Conservation (phyloP, 2,113 vertebrate genomes). For the Gila orcuttii region DNA sequence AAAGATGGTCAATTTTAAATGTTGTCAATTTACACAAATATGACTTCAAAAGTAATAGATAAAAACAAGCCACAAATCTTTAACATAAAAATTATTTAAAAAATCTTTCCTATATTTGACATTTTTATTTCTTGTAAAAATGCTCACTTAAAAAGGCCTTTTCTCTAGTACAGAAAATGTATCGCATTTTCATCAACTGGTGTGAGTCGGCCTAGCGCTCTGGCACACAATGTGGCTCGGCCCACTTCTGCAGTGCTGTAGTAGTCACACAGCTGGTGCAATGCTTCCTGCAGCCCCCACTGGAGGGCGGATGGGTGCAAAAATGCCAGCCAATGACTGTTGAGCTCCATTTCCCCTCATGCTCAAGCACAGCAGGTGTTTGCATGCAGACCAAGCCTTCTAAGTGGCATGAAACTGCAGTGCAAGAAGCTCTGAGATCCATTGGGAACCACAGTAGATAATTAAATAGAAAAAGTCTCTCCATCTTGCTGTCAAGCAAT, state of each 20-base stretch:
- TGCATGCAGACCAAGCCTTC: constrained; percentile 6
- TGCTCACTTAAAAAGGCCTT: not conserved
- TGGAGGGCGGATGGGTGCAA: constrained; percentile 29
- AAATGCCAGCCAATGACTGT: constrained; percentile 32
- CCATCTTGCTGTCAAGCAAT: not conserved
- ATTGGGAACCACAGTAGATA: not conserved
- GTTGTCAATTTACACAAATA: not conserved
- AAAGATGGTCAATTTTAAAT: not conserved
- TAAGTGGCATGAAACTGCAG: constrained; percentile 28
- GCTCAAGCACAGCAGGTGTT: constrained; percentile 50
- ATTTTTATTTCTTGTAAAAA: not conserved
- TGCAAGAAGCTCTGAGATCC: not conserved
- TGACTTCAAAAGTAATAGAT: not conserved
- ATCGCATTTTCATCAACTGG: constrained; percentile 66
- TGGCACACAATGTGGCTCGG: constrained; percentile 58
- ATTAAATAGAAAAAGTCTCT: not conserved
- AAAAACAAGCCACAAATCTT: not conserved
- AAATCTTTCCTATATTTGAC: not conserved
- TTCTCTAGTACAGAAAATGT: not conserved
- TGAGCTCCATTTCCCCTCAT: constrained; percentile 46
- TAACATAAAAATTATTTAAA: not conserved
- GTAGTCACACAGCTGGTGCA: constrained; percentile 64
- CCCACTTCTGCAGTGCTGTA: constrained; percentile 43
- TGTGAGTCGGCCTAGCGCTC: constrained; percentile 50
- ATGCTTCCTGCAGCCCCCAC: constrained; percentile 30